A percentile compares a stretch with the other conserved stretches of the same genome.
Evolutionary conservation across 1,140 invertebrate genomes (phyloP).

Genomic region (Andricus grossulariae): DNA sequence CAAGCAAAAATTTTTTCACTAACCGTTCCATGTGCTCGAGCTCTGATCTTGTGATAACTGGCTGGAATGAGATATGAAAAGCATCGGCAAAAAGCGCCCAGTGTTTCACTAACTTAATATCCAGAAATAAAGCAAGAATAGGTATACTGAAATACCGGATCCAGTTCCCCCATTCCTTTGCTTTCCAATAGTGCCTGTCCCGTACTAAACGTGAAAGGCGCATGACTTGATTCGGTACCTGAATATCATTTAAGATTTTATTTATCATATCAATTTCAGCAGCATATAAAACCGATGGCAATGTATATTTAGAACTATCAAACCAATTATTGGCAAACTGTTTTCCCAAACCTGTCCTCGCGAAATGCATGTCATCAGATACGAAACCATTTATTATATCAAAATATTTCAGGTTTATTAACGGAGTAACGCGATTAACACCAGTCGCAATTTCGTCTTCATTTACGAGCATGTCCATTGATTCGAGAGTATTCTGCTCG

Average conservation of each 20-base stretch:
- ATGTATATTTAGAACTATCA: not conserved
- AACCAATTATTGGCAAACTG: not conserved
- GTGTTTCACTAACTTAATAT: not conserved
- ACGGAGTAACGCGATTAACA: not conserved
- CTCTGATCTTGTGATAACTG: not conserved
- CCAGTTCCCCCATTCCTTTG: not conserved
- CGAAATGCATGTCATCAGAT: not conserved
- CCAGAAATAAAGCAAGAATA: not conserved
- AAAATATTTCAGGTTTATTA: not conserved
- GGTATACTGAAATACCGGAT: constrained; percentile 14
- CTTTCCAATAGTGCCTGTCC: constrained; percentile 7
- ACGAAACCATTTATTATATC: not conserved
- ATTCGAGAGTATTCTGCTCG: not conserved
- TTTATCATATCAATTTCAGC: not conserved
- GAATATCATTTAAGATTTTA: not conserved
- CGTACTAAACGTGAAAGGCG: not conserved
- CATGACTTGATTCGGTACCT: not conserved
- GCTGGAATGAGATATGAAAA: not conserved
- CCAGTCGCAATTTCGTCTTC: not conserved
- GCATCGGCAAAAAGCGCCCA: not conserved
- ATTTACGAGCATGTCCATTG: not conserved
- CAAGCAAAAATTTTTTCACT: not conserved
- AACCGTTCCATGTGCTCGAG: not conserved
- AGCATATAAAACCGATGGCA: not conserved
- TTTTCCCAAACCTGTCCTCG: not conserved